phyloP scores from a whole-genome alignment of 2,888 invertebrate species.

The Ceramica pisi region DNA sequence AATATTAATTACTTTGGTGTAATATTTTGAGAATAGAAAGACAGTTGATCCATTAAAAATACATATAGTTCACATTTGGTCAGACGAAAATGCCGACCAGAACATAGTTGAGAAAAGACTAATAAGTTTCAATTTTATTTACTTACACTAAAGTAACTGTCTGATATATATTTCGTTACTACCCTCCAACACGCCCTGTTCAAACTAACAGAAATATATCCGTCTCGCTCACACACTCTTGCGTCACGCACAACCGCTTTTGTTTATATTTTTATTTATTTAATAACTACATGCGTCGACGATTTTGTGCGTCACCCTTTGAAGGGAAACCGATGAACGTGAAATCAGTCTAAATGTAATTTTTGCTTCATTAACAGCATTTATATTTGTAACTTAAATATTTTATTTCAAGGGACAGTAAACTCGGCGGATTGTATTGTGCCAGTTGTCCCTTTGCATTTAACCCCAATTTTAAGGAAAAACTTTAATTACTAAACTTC shows the following conservation, averaged over 20 bases:
- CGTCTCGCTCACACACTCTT: conserved; percentile 68
- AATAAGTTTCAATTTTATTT: conserved; percentile 38
- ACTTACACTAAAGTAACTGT: conserved; percentile 34
- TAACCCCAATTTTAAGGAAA: too few species aligned
- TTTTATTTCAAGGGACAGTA: neutral
- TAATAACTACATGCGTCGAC: conserved; percentile 68
- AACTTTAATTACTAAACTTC: neutral
- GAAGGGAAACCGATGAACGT: neutral
- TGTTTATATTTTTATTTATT: conserved; percentile 73
- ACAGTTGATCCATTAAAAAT: conserved; percentile 2
- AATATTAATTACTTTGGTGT: neutral
- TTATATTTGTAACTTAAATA: neutral
- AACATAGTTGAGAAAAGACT: conserved; percentile 7
- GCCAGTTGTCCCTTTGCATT: too few species aligned
- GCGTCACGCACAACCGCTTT: conserved; percentile 82
- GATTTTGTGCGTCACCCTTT: conserved; percentile 53
- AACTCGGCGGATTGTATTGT: neutral
- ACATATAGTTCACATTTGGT: conserved; percentile 14
- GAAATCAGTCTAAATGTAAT: conserved; percentile 15
- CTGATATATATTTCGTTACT: conserved; percentile 38
- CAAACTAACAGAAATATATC: conserved; percentile 53
- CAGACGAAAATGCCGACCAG: conserved; percentile 16
- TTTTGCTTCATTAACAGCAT: neutral
- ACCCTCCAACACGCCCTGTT: conserved; percentile 53
- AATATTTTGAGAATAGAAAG: neutral